Base-by-base conservation (phyloP, 2,797 vertebrate genomes). In the Thamnophis elegans region DNA sequence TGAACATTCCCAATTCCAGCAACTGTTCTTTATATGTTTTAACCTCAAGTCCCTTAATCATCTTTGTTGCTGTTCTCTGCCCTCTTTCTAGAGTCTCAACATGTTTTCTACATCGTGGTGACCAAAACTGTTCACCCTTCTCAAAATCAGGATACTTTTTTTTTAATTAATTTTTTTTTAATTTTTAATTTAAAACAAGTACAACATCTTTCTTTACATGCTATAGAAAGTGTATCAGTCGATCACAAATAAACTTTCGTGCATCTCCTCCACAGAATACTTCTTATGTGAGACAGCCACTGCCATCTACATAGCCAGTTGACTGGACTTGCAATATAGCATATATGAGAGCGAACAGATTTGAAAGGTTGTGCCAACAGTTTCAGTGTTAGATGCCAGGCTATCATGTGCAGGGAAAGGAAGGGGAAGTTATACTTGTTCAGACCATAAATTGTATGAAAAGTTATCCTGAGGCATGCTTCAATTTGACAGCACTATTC, bases 301-400 rank as follows among this genome's bases (percentile, higher is more conserved):
- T 82, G 10, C 36, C 73, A 82, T 42, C 20, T 20, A 47, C 36
- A 47, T 82, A 82, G 42, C 73, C 36, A 25, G 36, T 42, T 22
- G 36, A 11, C 36, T 82, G 73, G 73, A 82, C 73, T 47, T 82
- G 42, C 36, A 25, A 25, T 47, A 22, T 36, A 82, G 73, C 9
- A 25, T 42, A 25, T 22, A 42, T 82, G 73, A 82, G 36, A 82
- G 36, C 20, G 47, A 47, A 82, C 73, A 82, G 73, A 82, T 82
- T 32, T n/a, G 32, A 59, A 25, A 60, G 47, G n/a, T 14, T 26
- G 32, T 18, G 88, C 0, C 26, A 94, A 90, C 2, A 3, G 1
- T 53, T 89, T 86, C 90, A 91, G 85, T n/a, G 82, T 25, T 78
- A 25, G 28, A 94, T 85, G 65, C 94, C 85, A 36, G 22, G 9